These are phyloP conservation scores for Carassius auratus DNA, from an alignment of 2,113 vertebrate genomes.

Conservation along the genomic window DNA sequence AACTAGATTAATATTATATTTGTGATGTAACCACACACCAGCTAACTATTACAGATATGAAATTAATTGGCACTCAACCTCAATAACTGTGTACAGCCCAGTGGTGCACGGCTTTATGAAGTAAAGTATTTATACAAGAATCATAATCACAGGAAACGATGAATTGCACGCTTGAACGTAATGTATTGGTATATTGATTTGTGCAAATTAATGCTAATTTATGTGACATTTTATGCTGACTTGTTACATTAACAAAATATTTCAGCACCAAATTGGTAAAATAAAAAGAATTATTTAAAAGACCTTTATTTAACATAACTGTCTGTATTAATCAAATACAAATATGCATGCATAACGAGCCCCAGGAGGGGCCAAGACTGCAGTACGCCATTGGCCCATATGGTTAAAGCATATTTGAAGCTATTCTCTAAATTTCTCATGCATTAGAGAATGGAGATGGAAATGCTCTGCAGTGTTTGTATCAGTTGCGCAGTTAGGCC, in stretches of 20 bases:
- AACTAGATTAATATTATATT: neutral
- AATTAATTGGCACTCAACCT: neutral
- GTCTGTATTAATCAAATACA: neutral
- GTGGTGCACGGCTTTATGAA: neutral
- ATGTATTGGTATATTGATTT: neutral
- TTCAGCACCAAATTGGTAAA: neutral
- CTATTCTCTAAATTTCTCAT: neutral
- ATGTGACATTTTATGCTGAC: neutral
- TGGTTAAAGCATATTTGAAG: neutral
- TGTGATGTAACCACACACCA: neutral
- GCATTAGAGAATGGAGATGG: neutral
- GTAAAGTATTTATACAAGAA: neutral
- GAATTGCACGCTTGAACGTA: neutral
- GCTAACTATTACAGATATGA: neutral
- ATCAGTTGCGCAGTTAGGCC: neutral
- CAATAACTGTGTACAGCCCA: neutral
- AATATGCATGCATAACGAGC: neutral
- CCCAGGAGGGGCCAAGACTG: neutral
- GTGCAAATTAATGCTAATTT: neutral
- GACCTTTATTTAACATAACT: neutral
- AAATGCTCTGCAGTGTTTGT: neutral
- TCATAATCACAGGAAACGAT: neutral
- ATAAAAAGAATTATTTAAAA: neutral
- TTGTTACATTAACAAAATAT: neutral
- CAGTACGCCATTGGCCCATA: neutral